phyloP scores from a whole-genome alignment of 1,140 invertebrate genomes.

The Bombus confusus region DNA sequence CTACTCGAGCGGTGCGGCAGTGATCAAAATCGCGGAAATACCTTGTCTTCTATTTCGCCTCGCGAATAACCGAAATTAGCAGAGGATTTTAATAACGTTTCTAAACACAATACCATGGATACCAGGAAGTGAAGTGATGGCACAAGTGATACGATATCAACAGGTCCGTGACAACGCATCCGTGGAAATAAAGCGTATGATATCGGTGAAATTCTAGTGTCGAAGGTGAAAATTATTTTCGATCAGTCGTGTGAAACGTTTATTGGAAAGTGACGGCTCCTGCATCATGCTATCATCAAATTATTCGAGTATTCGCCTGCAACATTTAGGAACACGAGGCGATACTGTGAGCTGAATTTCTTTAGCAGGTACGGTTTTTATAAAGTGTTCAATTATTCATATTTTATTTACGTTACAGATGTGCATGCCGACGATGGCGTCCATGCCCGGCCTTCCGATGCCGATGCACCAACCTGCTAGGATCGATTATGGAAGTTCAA shows the following conservation, averaged over 20 bases:
- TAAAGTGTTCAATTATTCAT: neutral
- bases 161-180: conserved; percentile 64
- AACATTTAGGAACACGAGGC: no score
- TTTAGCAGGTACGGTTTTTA: no score
- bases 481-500: conserved; percentile 69
- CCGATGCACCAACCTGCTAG: conserved; percentile 64
- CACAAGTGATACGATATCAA: conserved; percentile 75
- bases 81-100: neutral
- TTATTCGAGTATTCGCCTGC: no score
- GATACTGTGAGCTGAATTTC: no score
- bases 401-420: conserved; percentile 61
- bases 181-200: neutral
- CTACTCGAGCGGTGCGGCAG: neutral
- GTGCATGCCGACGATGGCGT: conserved; percentile 71
- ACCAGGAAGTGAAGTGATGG: conserved; percentile 57
- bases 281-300: no score
- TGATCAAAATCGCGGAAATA: conserved; percentile 23
- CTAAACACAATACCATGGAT: neutral
- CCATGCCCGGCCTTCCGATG: conserved; percentile 69
- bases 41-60: neutral
- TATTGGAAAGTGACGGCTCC: neutral
- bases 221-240: neutral
- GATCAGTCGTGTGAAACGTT: neutral
- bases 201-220: neutral
- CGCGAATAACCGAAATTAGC: no score